Base-by-base conservation (phyloP, 2,888 invertebrate species). In the Tenthredo distinguenda region DNA sequence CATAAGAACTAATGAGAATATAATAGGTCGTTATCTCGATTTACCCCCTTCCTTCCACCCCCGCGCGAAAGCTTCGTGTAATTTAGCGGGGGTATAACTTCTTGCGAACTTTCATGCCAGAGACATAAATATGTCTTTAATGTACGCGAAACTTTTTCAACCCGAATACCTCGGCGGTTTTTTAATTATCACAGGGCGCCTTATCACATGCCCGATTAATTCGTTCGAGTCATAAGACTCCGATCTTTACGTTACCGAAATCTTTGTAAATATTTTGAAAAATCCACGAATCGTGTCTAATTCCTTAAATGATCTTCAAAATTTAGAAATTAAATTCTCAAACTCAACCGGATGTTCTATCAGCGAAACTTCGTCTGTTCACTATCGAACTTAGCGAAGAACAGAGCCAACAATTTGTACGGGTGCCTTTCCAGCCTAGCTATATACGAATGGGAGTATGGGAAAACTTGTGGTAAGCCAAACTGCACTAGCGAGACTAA, bases 1-100 rank as follows among this genome's bases (percentile, higher is more conserved):
- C 82, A 74, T 82, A 26, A 72, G 76, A 55, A 84, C 62, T 86
- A 82, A 85, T 83, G 84, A 82, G 71, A 84, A 87, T 71, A 40
- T 71, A 81, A 72, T 55, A 68, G 72, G 81, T 62, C 82, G 50
- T 77, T 72, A 86, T 81, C 72, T 65, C 40, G 71, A 87, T 87
- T 87, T 50, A 86, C 81, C 40, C 79, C 76, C 40, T 10, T 34
- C 34, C 68, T 10, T 34, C 15, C 12, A 31, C 68, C 68, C 62
- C 26, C 34, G 1, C 6, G 7, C n/a, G 15, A 50, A 81, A n/a
- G 21, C 58, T 50, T 77, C 34, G 34, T 18, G 81, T 62, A 81
- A 81, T 81, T 81, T 62, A 81, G 37, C 40, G 6, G 6, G 6
- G 58, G 10, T 9, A 12, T 37, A 18, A 55, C 34, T 74, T 74